Percentiles rank a stretch among this genome's conserved stretches.
Evolutionary conservation across 2,888 invertebrate genomes (phyloP).

Genomic region (Willowsia nigromaculata): DNA sequence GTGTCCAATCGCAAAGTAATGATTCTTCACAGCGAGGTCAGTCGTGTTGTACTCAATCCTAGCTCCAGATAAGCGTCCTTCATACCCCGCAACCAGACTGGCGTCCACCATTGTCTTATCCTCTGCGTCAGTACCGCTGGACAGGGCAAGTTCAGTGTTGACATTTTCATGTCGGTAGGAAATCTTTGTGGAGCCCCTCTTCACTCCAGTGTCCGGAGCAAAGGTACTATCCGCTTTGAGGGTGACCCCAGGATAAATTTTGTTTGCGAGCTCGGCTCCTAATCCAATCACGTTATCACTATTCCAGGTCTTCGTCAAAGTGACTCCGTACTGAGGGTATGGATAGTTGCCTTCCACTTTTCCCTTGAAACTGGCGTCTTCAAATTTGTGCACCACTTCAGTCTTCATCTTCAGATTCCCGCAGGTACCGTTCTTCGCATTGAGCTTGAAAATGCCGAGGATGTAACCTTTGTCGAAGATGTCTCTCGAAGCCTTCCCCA

Average conservation of each 20-base stretch:
- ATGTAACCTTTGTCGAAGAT: constrained; percentile 37
- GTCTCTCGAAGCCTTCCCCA: constrained; percentile 52
- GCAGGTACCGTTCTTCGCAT: constrained; percentile 28
- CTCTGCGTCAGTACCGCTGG: constrained; percentile 10
- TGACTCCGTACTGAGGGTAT: constrained; percentile 28
- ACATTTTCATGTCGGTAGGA: constrained; percentile 33
- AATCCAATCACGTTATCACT: constrained; percentile 51
- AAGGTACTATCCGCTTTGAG: constrained; percentile 30
- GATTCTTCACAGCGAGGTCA: constrained; percentile 25
- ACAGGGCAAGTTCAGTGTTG: background rate
- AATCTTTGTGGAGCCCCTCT: background rate
- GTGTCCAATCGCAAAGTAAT: constrained; percentile 37
- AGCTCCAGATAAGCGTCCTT: constrained; percentile 47
- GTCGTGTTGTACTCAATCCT: constrained; percentile 28
- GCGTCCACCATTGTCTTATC: background rate
- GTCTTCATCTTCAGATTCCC: constrained; percentile 45
- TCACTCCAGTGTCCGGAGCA: constrained; percentile 51
- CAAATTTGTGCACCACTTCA: constrained; percentile 43
- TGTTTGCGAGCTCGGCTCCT: constrained; percentile 38
- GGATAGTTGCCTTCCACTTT: constrained; percentile 50
- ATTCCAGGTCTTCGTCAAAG: constrained; percentile 50
- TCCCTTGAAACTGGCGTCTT: constrained; percentile 44
- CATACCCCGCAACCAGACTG: constrained; percentile 39
- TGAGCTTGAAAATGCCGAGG: constrained; percentile 51
- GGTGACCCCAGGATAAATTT: constrained; percentile 45